A percentile compares a stretch with the other conserved stretches of the same genome.
Conservation (phyloP, 2,113 vertebrate genomes). For the Mohoua ochrocephala region DNA sequence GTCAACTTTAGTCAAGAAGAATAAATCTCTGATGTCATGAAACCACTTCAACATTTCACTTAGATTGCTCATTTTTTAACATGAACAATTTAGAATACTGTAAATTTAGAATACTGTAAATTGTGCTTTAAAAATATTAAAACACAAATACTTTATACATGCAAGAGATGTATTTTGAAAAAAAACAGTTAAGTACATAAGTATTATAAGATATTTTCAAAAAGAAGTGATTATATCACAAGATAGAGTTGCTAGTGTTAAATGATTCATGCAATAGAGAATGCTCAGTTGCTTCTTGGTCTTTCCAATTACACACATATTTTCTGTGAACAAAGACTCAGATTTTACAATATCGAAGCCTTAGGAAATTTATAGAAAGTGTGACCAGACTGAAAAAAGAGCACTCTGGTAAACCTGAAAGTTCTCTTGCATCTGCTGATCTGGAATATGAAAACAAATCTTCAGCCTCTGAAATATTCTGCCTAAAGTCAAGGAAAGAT, state of each 20-base stretch:
- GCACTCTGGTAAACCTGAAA: neutral
- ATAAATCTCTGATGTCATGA: neutral
- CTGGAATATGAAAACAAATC: neutral
- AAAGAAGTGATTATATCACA: neutral
- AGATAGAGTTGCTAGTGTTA: neutral
- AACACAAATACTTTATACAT: neutral
- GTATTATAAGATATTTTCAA: neutral
- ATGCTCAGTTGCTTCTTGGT: neutral
- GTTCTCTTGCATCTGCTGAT: neutral
- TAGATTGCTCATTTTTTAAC: neutral
- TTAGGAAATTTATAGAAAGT: neutral
- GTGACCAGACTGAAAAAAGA: neutral
- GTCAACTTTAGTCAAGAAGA: neutral
- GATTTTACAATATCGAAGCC: neutral
- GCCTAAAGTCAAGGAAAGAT: neutral
- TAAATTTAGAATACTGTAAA: neutral
- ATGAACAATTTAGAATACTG: neutral
- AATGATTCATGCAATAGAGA: neutral
- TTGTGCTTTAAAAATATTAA: neutral
- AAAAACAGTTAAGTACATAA: neutral
- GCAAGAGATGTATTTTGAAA: neutral
- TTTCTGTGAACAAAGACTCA: neutral
- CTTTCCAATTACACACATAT: neutral
- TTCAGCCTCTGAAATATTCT: neutral
- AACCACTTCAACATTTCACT: neutral